Base-by-base conservation (phyloP, 1,140 invertebrate genomes). In the Drosophila paulistorum region DNA sequence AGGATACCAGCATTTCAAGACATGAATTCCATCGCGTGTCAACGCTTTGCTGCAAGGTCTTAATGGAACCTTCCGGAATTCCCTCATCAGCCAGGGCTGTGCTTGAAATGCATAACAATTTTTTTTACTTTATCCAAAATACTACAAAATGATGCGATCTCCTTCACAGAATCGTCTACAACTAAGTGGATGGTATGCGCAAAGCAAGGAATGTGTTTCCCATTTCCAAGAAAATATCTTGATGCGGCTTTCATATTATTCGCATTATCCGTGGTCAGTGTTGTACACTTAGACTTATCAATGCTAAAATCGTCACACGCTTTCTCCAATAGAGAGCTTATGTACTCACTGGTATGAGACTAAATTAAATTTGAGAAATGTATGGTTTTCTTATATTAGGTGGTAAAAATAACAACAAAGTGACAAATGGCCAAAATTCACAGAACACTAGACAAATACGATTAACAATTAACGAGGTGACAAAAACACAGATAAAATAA, bases 241-340 rank as follows among this genome's bases (percentile, higher is more conserved):
- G 57, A 60, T 60, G 67, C 67, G 48, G 45, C 57, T 39, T 65
- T 71, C 69, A 62, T 66, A 55, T 71, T 66, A 37, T 59, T 70
- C 2, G 62, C 68, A 33, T 59, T 64, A 30, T 70, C 68, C 7
- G 68, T 70, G 17, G 58, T 71, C 3, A 66, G 63, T 23, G 63
- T 71, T 39, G 41, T 71, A 20, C 45, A 66, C 57, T 66, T 71
- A 30, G 17, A 39, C 10, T 17, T 30, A 54, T 66, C 58, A 45
- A 71, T 66, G 11, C 14, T 26, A 48, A 71, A 71, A 3, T 66
- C 69, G 3, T 48, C 41, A 55, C 62, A 70, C 17, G 55, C 68
- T 4, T 45, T 41, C 35, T 72, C 48, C 59, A 72, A 58, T 26
- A 67, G 62, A 3, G 41, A 17, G 10, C 2, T 33, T 65, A 71